Base-by-base conservation (phyloP, 2,113 vertebrate species). In the Hepsetus odoe region DNA sequence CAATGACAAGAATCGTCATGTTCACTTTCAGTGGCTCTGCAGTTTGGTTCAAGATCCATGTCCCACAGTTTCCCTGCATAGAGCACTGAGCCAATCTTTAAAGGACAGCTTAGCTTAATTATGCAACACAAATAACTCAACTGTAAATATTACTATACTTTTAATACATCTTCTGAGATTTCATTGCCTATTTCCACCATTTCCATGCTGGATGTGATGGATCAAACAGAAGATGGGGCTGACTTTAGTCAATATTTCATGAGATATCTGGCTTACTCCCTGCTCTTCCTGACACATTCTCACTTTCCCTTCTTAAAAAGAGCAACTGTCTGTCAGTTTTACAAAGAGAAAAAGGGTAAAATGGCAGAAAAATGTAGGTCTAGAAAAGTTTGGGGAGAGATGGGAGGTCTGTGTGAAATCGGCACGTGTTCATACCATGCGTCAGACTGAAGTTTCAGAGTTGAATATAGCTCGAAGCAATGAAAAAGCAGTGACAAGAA, bases 221-320 rank as follows among this genome's bases (percentile, higher is more conserved):
- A 86, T 76, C 68, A 69, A 73, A 77, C 38, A 80, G 40, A 59
- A 64, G 77, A 67, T 68, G 40, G 61, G 1, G 38, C 74, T 40
- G 55, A 69, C 55, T 33, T 53, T 44, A 82, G 71, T 86, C 77
- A 84, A 86, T 84, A 82, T 82, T 82, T 84, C 74, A 82, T 84
- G 55, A 78, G 44, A 40, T 74, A 73, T 74, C 32, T 77, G 44
- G 74, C 64, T 61, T 42, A 30, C 24, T 66, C 70, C 58, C 56
- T 58, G 35, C 42, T 72, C 53, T 72, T 20, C 64, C 59, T 73
- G 74, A 81, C 66, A 80, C 35, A 66, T 80, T 64, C 42, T 46
- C 69, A 72, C 42, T 76, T 83, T 67, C 72, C 55, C 28, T 58
- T 64, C 65, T 10, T 46, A 59, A 56, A 80, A 74, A 67, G 77